Evolutionary conservation across 2,113 vertebrate genomes (phyloP), one percentile per base, ranked within the genome.

Genomic region (Agelaius tricolor): DNA sequence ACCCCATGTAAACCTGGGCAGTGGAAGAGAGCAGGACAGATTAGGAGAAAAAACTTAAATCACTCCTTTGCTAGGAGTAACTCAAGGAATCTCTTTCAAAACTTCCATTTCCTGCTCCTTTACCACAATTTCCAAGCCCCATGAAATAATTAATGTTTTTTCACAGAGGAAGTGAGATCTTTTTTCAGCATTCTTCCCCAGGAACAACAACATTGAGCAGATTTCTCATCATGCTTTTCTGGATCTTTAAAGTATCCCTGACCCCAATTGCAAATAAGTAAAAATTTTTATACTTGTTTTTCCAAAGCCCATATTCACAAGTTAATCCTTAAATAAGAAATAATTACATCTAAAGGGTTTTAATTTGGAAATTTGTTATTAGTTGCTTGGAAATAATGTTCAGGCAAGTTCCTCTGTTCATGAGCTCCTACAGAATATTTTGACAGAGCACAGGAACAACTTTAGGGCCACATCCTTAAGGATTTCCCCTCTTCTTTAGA

Each of bases 1-100:
- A n/a, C 8, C 2, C 33, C 54, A 35, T 2, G 10, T 1, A 58
- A 31, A 65, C 46, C 0, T 9, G 37, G 37, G 41, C 15, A 66
- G 20, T 6, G 15, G 41, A 85, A 79, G 30, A 54, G 7, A 16
- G n/a, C 15, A 91, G 12, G 23, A 76, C 9, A 89, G 55, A 76
- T 46, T 17, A 79, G 33, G 22, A 73, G 35, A 72, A 14, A 76
- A 76, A 93, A 4, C 9, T 76, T 52, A 39, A 91, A 46, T 24
- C 11, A 28, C 26, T 75, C 15, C 54, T 75, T 61, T 68, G 17
- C 66, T 79, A 47, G 11, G 18, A 92, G 19, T 65, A 89, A 89
- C 27, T 57, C 1, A 1, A 68, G 59, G 3, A 51, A 74, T 39
- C 39, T 73, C 75, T 63, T 59, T 22, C 15, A 75, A 51, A 30